Evolutionary conservation across 2,888 invertebrate genomes (phyloP), one percentile per base, ranked within the genome.

Genomic region (Gryllus longicercus): DNA sequence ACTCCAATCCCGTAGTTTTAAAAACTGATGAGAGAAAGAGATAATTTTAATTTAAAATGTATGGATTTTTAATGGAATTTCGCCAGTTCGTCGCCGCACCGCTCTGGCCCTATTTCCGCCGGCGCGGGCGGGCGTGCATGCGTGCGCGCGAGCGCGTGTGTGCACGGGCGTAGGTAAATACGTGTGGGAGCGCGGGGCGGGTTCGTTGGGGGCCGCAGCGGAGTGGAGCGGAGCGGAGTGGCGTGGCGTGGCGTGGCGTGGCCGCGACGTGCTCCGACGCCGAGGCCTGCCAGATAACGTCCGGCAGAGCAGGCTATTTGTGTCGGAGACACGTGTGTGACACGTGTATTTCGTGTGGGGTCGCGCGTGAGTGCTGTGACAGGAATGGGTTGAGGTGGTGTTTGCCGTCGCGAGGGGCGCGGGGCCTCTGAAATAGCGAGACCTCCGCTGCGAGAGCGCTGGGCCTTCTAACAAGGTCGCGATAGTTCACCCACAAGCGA

Each of bases 1-100:
- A 63, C 63, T 63, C 63, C 63, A 63, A 63, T 63, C 63, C 63
- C 63, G 63, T 63, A 63, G 63, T 63, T 63, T 63, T 63, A 63
- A 63, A 63, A 63, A 63, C 63, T 63, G 63, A 63, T 63, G 63
- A 63, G 63, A 63, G 63, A 63, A 63, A 63, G 63, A 63, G 63
- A 63, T 63, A 63, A 63, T 63, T 63, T 63, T 63, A 63, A 63
- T 63, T 63, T 63, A 63, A 63, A 63, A 63, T 63, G 63, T 63
- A 63, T 63, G 63, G 63, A 63, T 63, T 63, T 63, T 63, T 63
- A 63, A 63, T 63, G 63, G 63, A 63, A 63, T 63, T 63, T 63
- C 63, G 63, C 63, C 63, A 63, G 63, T 63, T 63, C 63, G 63
- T 14, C 63, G 63, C 63, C 16, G 63, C 63, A n/a, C 63, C n/a